Evolutionary conservation across 2,797 vertebrate species (phyloP).

Genomic region (Percopsis omiscomaycus): DNA sequence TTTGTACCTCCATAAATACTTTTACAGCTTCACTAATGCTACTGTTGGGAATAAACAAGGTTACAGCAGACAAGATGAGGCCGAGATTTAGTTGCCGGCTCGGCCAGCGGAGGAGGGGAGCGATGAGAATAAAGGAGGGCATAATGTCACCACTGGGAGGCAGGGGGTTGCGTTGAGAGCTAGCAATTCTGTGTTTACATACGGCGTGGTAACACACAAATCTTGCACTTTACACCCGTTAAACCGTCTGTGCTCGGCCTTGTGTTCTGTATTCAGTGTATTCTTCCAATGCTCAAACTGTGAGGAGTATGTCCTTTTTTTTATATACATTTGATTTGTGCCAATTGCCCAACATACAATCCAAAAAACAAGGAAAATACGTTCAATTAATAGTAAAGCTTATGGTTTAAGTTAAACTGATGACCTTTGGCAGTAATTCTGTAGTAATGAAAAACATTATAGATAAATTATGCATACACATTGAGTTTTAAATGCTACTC

Average conservation of each 20-base stretch:
- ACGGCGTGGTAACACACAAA: slow-evolving; percentile 40
- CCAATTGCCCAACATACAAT: slow-evolving; percentile 4
- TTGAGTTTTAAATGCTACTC: slow-evolving; percentile 71
- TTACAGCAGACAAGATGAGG: slow-evolving; percentile 74
- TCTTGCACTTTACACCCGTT: not conserved
- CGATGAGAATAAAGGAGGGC: slow-evolving; percentile 48
- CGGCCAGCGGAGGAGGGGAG: slow-evolving; percentile 55
- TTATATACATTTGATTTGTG: no score
- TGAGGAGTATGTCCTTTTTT: no score
- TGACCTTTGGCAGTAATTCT: slow-evolving; percentile 67
- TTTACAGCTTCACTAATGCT: slow-evolving; percentile 80
- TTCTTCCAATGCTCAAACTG: no score
- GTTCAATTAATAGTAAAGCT: slow-evolving; percentile 45
- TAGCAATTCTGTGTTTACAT: slow-evolving; percentile 43
- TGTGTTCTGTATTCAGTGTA: no score
- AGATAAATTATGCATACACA: slow-evolving; percentile 77
- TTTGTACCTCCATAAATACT: slow-evolving; percentile 81
- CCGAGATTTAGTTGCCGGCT: slow-evolving; percentile 72
- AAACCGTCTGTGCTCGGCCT: no score
- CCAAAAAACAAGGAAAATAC: slow-evolving; percentile 31
- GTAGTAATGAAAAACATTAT: slow-evolving; percentile 67
- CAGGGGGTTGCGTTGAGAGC: slow-evolving; percentile 39
- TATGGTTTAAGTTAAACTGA: slow-evolving; percentile 46
- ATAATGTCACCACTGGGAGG: slow-evolving; percentile 38
- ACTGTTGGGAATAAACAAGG: slow-evolving; percentile 83